A percentile compares a stretch with the other conserved stretches of the same genome.
Conservation (phyloP, 2,113 vertebrate species). For the Prunella fulvescens region DNA sequence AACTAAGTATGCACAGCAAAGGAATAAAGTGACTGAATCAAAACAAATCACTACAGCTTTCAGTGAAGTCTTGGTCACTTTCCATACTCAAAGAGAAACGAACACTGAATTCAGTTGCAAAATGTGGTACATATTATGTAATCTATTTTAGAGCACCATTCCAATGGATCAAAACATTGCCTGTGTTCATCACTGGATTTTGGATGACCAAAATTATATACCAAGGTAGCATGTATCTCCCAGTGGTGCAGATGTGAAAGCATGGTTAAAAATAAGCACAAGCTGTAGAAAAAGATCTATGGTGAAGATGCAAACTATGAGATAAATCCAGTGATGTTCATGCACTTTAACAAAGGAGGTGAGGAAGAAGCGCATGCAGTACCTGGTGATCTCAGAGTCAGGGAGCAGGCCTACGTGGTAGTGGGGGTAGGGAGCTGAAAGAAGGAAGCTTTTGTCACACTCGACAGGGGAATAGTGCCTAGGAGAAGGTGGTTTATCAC, state of each 20-base stretch:
- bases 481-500: slow-evolving; percentile 93
- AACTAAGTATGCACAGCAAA: background rate
- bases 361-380: slow-evolving; percentile 78
- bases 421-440: slow-evolving; percentile 89
- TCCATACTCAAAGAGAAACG: background rate
- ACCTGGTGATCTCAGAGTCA: slow-evolving; percentile 94
- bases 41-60: background rate
- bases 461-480: slow-evolving; percentile 94
- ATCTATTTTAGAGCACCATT: slow-evolving; percentile 37
- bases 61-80: background rate
- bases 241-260: slow-evolving; percentile 28
- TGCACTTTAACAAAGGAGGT: slow-evolving; percentile 61
- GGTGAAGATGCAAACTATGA: slow-evolving; percentile 3
- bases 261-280: slow-evolving; percentile 50
- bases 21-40: background rate
- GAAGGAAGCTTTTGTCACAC: slow-evolving; percentile 94
- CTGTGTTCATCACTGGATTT: slow-evolving; percentile 29
- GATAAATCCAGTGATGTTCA: slow-evolving; percentile 40
- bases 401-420: slow-evolving; percentile 94
- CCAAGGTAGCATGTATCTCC: background rate
- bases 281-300: slow-evolving; percentile 9
- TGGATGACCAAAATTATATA: slow-evolving; percentile 53
- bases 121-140: background rate
- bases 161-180: slow-evolving; percentile 38
- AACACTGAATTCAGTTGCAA: background rate